Base-by-base conservation (phyloP, 2,888 invertebrate genomes). In the Ephialtes manifestator region DNA sequence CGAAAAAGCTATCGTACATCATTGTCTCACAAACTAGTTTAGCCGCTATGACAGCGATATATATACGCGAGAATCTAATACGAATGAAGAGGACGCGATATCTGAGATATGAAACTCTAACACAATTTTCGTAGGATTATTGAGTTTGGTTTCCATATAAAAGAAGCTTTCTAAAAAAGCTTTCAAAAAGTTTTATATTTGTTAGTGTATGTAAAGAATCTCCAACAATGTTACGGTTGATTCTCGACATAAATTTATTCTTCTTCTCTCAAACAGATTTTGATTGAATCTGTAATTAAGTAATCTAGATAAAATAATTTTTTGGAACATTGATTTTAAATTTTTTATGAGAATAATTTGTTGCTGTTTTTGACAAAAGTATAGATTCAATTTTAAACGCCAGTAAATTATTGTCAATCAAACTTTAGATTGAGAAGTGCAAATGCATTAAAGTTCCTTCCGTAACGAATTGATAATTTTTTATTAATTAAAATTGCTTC, bases 11-110 rank as follows among this genome's bases (percentile, higher is more conserved):
- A 63, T 63, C 39, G 7, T 28, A 15, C 31, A n/a, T 63, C 63
- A n/a, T 63, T 35, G 63, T 18, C 10, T n/a, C n/a, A 35, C 39
- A 63, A 63, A 63, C n/a, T 4, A 63, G 39, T 63, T 63, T 63
- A 63, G 31, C 18, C 39, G 63, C 28, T 39, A n/a, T 63, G 28
- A 13, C 11, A 5, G 58, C 58, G 0, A 58, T 53, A 31, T 60
- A 60, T 20, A 10, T 0, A n/a, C 28, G 8, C n/a, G 31, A 63
- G 5, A 63, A 63, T 63, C 10, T n/a, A n/a, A 39, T 35, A 35
- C 35, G 39, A 63, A 39, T 39, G 8, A 39, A 63, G 13, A 31
- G 63, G 31, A 63, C 18, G 63, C 39, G 18, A 31, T 8, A 18
- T 31, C 10, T 8, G 31, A 4, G 63, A 63, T 35, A 63, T 63